Evolutionary conservation across 1,140 invertebrate species (phyloP), one percentile per base, ranked within the genome.

Genomic region (Pinna nobilis): DNA sequence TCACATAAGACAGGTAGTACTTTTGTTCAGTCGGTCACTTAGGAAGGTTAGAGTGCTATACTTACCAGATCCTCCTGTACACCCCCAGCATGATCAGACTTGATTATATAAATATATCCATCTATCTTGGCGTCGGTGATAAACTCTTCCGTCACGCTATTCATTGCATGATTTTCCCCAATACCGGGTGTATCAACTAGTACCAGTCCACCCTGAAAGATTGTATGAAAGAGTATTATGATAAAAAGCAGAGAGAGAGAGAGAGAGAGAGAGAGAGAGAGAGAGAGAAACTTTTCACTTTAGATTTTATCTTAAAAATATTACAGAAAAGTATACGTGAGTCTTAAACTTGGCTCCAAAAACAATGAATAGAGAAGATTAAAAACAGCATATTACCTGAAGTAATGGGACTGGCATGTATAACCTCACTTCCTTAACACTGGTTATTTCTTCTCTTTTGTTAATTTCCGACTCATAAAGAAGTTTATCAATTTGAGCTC

Each of bases 31-130:
- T n/a, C n/a, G n/a, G n/a, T n/a, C n/a, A n/a, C n/a, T n/a, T 11
- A n/a, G 18, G 0, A 59, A 30, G n/a, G 32, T 15, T 32, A 59
- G 3, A 25, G 39, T 9, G 28, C 28, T 6, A 49, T 6, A 66
- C 65, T 75, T 69, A 85, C 84, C 70, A 79, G 75, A 51, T 84
- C 82, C 51, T 84, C 82, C 32, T 83, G 74, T 1, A 85, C 78
- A 15, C 84, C 81, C 0, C 81, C 81, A 3, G 76, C 79, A 41
- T 71, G 74, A 37, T 83, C 81, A n/a, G 79, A 79, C 39, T 84
- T 85, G 33, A 85, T 81, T 6, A 85, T 64, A 49, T 85, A 85
- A 25, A 85, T 75, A 70, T 82, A 85, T 47, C 74, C 83, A 25
- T 73, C 65, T 13, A 83, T 79, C 5, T 73, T 55, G 49, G 79